phyloP scores from a whole-genome alignment of 2,888 invertebrate species.

The Heliconius charithonia region DNA sequence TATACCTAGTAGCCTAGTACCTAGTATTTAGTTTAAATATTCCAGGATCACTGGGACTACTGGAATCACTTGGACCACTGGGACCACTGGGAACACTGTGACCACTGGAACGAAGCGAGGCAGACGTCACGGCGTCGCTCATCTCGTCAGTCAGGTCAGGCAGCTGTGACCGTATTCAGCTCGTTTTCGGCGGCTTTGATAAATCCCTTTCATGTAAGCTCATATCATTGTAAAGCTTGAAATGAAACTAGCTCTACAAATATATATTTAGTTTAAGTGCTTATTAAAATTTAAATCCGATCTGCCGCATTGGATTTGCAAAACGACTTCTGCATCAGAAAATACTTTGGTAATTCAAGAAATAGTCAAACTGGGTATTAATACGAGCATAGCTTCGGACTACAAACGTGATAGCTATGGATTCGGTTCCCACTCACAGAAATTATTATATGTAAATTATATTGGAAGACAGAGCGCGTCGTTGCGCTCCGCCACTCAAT shows the following conservation, averaged over 20 bases:
- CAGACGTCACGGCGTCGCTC: not conserved
- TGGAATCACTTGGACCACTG: too few species aligned
- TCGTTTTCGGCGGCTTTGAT: conserved; percentile 14
- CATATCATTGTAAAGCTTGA: conserved; percentile 6
- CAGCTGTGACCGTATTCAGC: conserved; percentile 12
- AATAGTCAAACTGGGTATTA: not conserved
- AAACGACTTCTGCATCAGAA: not conserved
- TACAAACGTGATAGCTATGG: too few species aligned
- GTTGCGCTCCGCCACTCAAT: too few species aligned
- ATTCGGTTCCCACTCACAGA: too few species aligned
- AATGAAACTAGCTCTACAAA: conserved; percentile 7
- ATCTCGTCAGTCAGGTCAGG: conserved; percentile 17
- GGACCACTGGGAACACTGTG: too few species aligned
- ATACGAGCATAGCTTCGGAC: too few species aligned
- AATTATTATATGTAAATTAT: too few species aligned
- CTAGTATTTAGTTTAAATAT: too few species aligned
- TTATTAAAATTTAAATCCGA: not conserved
- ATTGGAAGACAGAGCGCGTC: too few species aligned
- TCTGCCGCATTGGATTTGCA: not conserved
- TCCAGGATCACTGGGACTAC: too few species aligned
- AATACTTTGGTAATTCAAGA: not conserved
- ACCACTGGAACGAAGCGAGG: not conserved
- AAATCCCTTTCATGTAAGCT: conserved; percentile 1
- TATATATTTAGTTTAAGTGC: conserved; percentile 5
- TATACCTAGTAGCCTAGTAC: too few species aligned